Conservation (phyloP, 1,140 invertebrate species). For the Drosophila arawakana region DNA sequence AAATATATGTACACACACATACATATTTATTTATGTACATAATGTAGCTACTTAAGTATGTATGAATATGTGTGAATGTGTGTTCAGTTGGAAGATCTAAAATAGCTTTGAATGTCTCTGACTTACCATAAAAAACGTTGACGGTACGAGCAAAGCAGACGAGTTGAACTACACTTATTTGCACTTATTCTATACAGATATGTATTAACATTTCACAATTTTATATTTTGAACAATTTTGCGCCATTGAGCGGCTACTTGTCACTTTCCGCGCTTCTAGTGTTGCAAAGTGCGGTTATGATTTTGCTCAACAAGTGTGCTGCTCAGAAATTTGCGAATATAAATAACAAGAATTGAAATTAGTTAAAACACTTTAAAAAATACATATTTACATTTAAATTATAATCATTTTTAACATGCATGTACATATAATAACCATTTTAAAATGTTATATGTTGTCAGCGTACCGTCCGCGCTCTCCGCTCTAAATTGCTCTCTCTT, state of each 20-base stretch:
- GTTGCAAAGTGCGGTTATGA: constrained; percentile 16
- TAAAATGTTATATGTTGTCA: neutral
- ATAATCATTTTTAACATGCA: too few relatives aligned
- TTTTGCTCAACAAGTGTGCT: constrained; percentile 2
- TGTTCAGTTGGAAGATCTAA: constrained; percentile 1
- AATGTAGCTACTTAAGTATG: too few relatives aligned
- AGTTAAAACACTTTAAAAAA: neutral
- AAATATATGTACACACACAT: constrained; percentile 2
- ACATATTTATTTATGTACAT: neutral
- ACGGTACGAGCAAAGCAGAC: neutral
- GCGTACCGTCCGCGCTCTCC: neutral
- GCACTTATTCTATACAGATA: neutral
- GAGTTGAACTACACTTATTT: neutral
- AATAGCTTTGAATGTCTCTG: too few relatives aligned
- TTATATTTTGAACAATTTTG: neutral
- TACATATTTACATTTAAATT: neutral
- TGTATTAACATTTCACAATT: neutral
- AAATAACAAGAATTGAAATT: neutral
- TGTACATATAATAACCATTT: neutral
- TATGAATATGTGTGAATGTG: neutral
- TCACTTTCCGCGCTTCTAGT: neutral
- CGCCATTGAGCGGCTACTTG: constrained; percentile 25
- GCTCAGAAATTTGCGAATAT: neutral
- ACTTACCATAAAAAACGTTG: neutral
- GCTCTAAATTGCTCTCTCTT: neutral